Percentiles rank a stretch among this genome's conserved stretches.
phyloP scores from a whole-genome alignment of 2,888 invertebrate species.

The Sminthurides aquaticus region DNA sequence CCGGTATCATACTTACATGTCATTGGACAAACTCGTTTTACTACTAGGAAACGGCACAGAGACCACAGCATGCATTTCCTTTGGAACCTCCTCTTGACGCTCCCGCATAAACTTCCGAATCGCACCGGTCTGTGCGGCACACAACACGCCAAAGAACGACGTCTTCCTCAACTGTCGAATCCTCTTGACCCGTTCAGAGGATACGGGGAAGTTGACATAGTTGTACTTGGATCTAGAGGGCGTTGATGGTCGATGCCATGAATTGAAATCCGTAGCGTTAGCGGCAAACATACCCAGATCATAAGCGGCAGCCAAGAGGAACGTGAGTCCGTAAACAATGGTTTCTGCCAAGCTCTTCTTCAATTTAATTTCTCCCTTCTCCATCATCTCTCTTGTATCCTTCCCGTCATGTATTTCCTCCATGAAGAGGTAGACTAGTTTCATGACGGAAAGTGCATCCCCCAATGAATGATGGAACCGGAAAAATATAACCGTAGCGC shows the following conservation, averaged over 20 bases:
- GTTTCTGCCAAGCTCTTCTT: neutral
- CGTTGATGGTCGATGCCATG: neutral
- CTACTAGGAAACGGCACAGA: neutral
- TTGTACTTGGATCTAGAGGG: neutral
- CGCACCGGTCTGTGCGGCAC: neutral
- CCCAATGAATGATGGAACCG: neutral
- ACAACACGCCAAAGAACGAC: neutral
- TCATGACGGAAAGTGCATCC: neutral
- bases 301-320: too few species aligned
- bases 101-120: neutral
- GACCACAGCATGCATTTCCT: neutral
- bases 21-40: neutral
- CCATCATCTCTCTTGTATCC: neutral
- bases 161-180: neutral
- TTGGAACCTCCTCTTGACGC: neutral
- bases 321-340: neutral
- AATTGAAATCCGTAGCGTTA: neutral
- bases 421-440: neutral
- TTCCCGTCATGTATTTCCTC: neutral
- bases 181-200: neutral
- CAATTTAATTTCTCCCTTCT: neutral
- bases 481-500: neutral
- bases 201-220: neutral
- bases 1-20: neutral
- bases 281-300: neutral